phyloP scores from a whole-genome alignment of 2,797 vertebrate genomes.

The Mormyrops attenuatus region DNA sequence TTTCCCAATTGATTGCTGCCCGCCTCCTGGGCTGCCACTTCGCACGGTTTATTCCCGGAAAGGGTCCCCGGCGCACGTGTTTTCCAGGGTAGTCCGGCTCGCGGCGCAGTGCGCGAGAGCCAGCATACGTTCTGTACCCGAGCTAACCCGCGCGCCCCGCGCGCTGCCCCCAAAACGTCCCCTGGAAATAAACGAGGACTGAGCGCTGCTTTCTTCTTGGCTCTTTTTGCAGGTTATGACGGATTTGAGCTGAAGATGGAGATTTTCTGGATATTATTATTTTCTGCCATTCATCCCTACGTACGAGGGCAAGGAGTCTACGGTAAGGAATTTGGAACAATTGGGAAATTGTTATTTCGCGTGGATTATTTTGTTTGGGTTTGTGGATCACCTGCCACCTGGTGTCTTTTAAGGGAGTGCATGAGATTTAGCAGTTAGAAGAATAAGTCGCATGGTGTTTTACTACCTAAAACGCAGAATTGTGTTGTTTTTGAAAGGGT shows the following conservation, averaged over 20 bases:
- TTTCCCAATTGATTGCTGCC: conserved; percentile 52
- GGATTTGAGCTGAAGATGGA: conserved; percentile 71
- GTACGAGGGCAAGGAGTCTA: conserved; percentile 67
- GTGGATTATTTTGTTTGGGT: not conserved
- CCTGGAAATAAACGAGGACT: not conserved
- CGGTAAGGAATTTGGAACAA: conserved; percentile 53
- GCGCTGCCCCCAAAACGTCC: not conserved
- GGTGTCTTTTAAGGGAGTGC: not conserved
- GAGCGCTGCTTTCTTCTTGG: conserved; percentile 4
- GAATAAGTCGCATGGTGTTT: not conserved
- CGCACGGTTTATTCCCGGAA: conserved; percentile 30
- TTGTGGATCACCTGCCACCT: not conserved
- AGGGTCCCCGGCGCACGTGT: conserved; percentile 32
- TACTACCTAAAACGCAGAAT: not conserved
- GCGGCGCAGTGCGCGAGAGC: not conserved
- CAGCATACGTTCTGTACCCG: not conserved
- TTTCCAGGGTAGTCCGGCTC: not conserved
- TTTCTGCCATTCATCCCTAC: conserved; percentile 58
- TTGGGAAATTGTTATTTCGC: not conserved
- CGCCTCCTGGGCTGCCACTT: conserved; percentile 36
- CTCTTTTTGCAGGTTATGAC: conserved; percentile 62
- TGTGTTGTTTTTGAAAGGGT: not conserved
- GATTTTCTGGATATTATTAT: conserved; percentile 71
- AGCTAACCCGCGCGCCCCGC: not conserved
- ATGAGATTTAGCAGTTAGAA: not conserved